These are phyloP conservation scores for Adelges cooleyi DNA, from an alignment of 1,140 invertebrate species.

Conservation along the genomic window DNA sequence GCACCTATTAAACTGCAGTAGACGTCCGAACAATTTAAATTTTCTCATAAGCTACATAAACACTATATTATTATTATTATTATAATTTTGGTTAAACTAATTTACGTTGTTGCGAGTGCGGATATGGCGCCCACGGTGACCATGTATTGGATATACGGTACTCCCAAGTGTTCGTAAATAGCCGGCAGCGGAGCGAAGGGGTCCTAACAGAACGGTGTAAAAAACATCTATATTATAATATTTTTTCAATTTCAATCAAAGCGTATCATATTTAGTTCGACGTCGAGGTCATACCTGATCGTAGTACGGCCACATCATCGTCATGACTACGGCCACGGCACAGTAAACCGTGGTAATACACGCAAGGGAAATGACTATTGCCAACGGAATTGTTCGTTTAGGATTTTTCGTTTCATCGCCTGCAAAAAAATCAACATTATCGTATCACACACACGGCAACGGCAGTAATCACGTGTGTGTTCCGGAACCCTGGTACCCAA, in stretches of 20 bases:
- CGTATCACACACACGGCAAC: neutral
- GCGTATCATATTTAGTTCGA: too few species aligned
- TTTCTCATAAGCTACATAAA: too few species aligned
- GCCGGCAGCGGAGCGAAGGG: conserved; percentile 61
- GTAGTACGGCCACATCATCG: conserved; percentile 82
- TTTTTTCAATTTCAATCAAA: too few species aligned
- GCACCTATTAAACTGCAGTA: too few species aligned
- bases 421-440: conserved; percentile 3
- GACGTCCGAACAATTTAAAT: too few species aligned
- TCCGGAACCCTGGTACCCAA: neutral
- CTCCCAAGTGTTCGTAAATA: conserved; percentile 59
- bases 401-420: conserved; percentile 60
- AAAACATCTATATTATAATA: too few species aligned
- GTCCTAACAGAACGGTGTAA: conserved; percentile 7
- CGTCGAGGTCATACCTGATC: conserved; percentile 49
- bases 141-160: conserved; percentile 71
- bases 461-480: neutral
- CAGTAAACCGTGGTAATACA: conserved; percentile 79
- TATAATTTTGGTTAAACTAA: too few species aligned
- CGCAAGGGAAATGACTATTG: conserved; percentile 69
- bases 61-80: too few species aligned
- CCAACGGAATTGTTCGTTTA: conserved; percentile 75
- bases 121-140: conserved; percentile 56
- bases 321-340: conserved; percentile 72
- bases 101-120: too few species aligned